Evolutionary conservation across 2,888 invertebrate genomes (phyloP), one percentile per base, ranked within the genome.

Genomic region (Cacoxenus indagator): DNA sequence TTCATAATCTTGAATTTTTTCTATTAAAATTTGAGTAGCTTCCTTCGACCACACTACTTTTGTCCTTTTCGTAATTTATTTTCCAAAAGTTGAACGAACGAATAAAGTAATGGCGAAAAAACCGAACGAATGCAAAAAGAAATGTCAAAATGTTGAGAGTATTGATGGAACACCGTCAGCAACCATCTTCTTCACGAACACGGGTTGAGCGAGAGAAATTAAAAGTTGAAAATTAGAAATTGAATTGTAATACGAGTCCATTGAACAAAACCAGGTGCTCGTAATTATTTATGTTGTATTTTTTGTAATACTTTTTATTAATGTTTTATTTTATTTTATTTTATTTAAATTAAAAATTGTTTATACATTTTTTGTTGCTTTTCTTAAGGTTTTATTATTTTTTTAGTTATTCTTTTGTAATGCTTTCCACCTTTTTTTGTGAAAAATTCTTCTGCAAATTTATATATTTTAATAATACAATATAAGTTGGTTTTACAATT

Each of bases 401-500:
- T 45, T 11, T 46, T 22, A 45, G 17, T 65, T 45, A 29, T 45
- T 46, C 59, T 29, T 46, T 67, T 57, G 11, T 65, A 29, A 24
- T 22, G 14, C 0, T 45, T 57, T 57, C 19, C 22, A 17, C 19
- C 8, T 43, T 37, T 57, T 6, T 45, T 59, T 67, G 19, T 67
- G 66, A 46, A 48, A 59, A 67, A 67, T 67, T 67, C 66, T 67
- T 67, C 66, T 67, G 66, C 66, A 67, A 67, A 67, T 67, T 27
- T 59, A 55, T 65, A 43, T 65, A 37, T 31, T 26, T 26, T 57
- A 45, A 37, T 51, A 75, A 78, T 81, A 83, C 72, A 78, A 73
- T 78, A 72, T 71, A 62, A 81, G 6, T 19, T 51, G 37, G 9
- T 71, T 84, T 78, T 82, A 80, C 80, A 80, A 81, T 78, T 82